phyloP scores from a whole-genome alignment of 2,113 vertebrate species.

The Polypterus senegalus region DNA sequence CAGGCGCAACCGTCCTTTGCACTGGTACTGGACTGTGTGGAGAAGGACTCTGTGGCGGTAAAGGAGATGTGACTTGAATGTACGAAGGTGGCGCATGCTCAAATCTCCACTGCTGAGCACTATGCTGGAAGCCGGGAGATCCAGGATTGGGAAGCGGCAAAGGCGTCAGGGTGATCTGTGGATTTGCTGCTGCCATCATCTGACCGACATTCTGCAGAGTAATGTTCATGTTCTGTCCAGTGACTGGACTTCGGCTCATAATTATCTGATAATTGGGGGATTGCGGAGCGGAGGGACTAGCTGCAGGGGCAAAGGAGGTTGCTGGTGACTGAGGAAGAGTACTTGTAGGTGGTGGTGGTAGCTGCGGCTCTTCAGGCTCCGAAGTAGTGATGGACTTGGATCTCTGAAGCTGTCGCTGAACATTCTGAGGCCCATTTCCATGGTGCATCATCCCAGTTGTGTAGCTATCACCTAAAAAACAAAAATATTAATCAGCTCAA shows the following conservation, averaged over 20 bases:
- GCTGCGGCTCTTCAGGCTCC: conserved; percentile 70
- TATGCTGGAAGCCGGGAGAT: conserved; percentile 77
- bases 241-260: conserved; percentile 77
- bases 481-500: conserved; percentile 1
- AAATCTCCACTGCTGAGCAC: conserved; percentile 65
- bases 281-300: conserved; percentile 76
- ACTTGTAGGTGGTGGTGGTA: conserved; percentile 44
- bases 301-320: conserved; percentile 68
- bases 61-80: conserved; percentile 75
- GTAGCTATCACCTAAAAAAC: conserved; percentile 4
- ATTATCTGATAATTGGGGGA: conserved; percentile 84
- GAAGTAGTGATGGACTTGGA: conserved; percentile 72
- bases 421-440: conserved; percentile 83
- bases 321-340: conserved; percentile 73
- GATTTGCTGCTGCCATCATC: conserved; percentile 62
- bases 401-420: conserved; percentile 81
- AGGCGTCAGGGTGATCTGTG: conserved; percentile 74
- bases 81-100: conserved; percentile 71
- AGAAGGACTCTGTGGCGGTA: conserved; percentile 74
- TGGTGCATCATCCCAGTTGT: conserved; percentile 83
- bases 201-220: conserved; percentile 77
- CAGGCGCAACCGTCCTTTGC: conserved; percentile 51
- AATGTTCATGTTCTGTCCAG: conserved; percentile 84
- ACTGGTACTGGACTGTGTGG: conserved; percentile 69
- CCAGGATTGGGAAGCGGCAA: conserved; percentile 65